These are phyloP conservation scores for Percina caprodes DNA, from an alignment of 2,113 vertebrate genomes.

Conservation along the genomic window DNA sequence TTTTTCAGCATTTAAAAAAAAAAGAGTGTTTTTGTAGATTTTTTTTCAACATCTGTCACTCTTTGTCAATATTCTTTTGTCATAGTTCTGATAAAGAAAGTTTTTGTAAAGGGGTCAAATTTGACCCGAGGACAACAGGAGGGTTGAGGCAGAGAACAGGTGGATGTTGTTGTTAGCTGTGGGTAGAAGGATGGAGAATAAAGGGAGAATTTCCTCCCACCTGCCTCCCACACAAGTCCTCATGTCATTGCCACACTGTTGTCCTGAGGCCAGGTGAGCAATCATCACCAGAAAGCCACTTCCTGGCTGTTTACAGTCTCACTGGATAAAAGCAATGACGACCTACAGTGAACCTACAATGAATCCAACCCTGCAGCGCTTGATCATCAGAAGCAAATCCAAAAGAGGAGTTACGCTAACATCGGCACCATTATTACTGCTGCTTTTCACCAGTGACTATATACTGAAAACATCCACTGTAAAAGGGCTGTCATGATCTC, in stretches of 20 bases:
- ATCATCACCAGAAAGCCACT: background rate
- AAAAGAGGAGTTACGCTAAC: background rate
- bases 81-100: no score
- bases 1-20: no score
- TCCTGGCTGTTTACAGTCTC: background rate
- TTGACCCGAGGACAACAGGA: no score
- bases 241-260: constrained; percentile 3
- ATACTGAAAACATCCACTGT: background rate
- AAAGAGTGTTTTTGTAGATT: no score
- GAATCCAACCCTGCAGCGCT: background rate
- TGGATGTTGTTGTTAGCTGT: constrained; percentile 9
- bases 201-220: background rate
- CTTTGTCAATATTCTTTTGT: no score
- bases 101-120: no score
- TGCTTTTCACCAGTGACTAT: background rate
- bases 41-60: no score
- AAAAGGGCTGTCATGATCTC: background rate
- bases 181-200: background rate
- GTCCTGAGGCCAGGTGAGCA: constrained; percentile 8
- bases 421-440: background rate
- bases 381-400: background rate
- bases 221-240: background rate
- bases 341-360: background rate
- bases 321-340: background rate
- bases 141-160: constrained; percentile 2